Percentiles rank a stretch among this genome's conserved stretches.
Evolutionary conservation across 2,113 vertebrate species (phyloP).

Genomic region (Vimba vimba): DNA sequence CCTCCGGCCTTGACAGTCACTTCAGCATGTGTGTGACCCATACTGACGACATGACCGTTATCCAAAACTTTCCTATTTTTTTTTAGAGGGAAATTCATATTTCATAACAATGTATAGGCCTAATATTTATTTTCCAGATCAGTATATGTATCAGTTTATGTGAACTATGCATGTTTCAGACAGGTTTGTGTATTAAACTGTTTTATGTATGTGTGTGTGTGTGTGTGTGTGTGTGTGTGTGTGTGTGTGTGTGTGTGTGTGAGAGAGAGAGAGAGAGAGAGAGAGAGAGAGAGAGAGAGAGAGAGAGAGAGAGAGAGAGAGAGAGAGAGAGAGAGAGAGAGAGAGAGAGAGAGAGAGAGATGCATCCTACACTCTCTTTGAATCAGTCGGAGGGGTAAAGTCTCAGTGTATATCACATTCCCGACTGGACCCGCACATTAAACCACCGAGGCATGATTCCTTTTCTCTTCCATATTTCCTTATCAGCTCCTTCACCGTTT

Average conservation of each 20-base stretch:
- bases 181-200: background rate
- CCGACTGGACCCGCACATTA: conserved; percentile 89
- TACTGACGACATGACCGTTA: background rate
- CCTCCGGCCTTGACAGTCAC: background rate
- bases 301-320: conserved; percentile 13
- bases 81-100: background rate
- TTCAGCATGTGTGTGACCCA: background rate
- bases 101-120: background rate
- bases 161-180: background rate
- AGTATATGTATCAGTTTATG: background rate
- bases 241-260: too few species aligned
- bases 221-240: background rate
- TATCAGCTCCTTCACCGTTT: conserved; percentile 97
- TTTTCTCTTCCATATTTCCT: conserved; percentile 85
- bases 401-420: conserved; percentile 91
- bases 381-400: conserved; percentile 89
- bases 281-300: too few species aligned
- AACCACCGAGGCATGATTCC: conserved; percentile 85
- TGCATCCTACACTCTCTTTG: conserved; percentile 78
- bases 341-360: conserved; percentile 32
- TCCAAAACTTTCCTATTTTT: background rate
- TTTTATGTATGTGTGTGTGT: background rate
- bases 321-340: conserved; percentile 33
- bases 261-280: too few species aligned
- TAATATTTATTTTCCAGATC: background rate